Conservation (phyloP, 2,888 invertebrate genomes). For the Malthinus flaveolus region DNA sequence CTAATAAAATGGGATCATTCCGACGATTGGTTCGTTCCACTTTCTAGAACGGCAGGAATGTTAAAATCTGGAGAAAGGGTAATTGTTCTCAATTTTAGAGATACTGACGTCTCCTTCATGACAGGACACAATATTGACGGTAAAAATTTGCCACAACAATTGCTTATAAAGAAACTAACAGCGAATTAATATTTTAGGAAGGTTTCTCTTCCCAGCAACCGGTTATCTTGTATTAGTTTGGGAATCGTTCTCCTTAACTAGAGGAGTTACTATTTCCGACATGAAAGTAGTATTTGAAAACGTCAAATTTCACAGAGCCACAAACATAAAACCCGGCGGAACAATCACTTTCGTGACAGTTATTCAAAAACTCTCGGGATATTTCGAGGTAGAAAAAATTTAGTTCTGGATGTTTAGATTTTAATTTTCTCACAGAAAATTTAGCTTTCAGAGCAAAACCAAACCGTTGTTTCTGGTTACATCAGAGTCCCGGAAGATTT, state of each 20-base stretch:
- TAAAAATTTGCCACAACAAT: too few species aligned
- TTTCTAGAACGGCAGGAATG: slow-evolving; percentile 68
- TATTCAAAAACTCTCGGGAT: slow-evolving; percentile 40
- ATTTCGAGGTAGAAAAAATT: slow-evolving; percentile 41
- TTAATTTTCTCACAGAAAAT: background rate
- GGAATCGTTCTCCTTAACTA: slow-evolving; percentile 58
- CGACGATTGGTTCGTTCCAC: slow-evolving; percentile 73
- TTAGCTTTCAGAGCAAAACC: background rate
- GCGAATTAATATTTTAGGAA: background rate
- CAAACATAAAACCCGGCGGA: slow-evolving; percentile 56
- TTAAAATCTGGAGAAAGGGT: slow-evolving; percentile 69
- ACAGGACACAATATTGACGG: slow-evolving; percentile 81
- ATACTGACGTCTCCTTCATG: slow-evolving; percentile 73
- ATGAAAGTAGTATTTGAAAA: slow-evolving; percentile 63
- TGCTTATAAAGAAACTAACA: too few species aligned
- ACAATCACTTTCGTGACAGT: slow-evolving; percentile 35
- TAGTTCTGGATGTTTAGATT: too few species aligned
- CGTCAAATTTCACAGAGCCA: slow-evolving; percentile 62
- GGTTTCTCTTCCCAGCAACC: slow-evolving; percentile 63
- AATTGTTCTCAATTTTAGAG: slow-evolving; percentile 62
- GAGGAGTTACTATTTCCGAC: slow-evolving; percentile 49
- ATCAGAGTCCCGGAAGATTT: slow-evolving; percentile 6
- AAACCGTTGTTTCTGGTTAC: slow-evolving; percentile 1
- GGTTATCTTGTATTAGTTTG: slow-evolving; percentile 58
- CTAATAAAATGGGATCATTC: slow-evolving; percentile 88